Evolutionary conservation across 92 coral and sea anemone species (phyloP).

Genomic region (Zoanthus sansibaricus): DNA sequence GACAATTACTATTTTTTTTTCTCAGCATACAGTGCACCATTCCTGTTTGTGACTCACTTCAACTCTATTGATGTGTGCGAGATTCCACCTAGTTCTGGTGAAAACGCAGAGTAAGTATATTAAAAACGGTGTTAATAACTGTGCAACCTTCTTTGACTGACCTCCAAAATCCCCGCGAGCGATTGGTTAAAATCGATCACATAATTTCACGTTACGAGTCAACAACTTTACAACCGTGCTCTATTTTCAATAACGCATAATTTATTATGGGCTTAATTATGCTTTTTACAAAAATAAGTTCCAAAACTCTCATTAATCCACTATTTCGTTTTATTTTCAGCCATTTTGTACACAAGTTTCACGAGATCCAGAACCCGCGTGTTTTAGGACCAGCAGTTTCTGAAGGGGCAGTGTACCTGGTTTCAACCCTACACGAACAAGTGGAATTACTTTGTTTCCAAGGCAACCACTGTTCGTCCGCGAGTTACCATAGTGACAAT

Average conservation of each 20-base stretch:
- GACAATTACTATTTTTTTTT: not conserved
- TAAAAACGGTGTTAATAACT: not conserved
- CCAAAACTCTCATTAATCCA: not conserved
- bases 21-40: constrained; percentile 93
- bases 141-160: not conserved
- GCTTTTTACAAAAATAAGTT: not conserved
- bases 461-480: constrained; percentile 78
- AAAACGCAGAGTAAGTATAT: constrained; percentile 77
- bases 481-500: constrained; percentile 79
- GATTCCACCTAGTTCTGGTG: constrained; percentile 76
- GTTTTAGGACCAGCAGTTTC: constrained; percentile 95
- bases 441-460: constrained; percentile 95
- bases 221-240: too few species aligned
- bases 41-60: constrained; percentile 95
- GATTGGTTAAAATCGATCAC: too few species aligned
- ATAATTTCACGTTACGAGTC: too few species aligned
- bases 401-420: constrained; percentile 93
- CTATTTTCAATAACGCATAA: too few species aligned
- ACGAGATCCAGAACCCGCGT: constrained; percentile 94
- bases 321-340: constrained; percentile 50
- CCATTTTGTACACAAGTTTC: constrained; percentile 90
- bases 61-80: constrained; percentile 97
- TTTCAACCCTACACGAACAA: constrained; percentile 88
- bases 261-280: too few species aligned
- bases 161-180: too few species aligned